Conservation (phyloP, 1,140 invertebrate species). For the Thaumetopoea pityocampa region DNA sequence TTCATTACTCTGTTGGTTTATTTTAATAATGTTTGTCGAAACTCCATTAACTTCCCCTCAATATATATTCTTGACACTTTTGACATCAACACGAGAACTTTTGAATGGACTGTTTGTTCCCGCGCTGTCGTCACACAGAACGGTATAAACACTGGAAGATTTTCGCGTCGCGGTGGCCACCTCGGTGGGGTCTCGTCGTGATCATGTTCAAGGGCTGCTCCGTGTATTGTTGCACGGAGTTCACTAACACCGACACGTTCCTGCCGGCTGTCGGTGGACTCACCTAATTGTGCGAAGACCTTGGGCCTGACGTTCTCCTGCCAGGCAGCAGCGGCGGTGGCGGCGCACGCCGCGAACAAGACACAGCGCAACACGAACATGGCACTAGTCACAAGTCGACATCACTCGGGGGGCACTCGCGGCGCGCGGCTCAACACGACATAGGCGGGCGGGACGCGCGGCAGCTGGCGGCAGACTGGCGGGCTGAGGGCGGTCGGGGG, state of each 20-base stretch:
- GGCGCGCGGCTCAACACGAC: constrained; percentile 29
- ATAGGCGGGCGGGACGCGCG: constrained; percentile 41
- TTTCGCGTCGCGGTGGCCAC: constrained; percentile 12
- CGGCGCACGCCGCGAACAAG: constrained; percentile 58
- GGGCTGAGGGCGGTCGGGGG: constrained; percentile 32
- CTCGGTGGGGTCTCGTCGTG: constrained; percentile 18
- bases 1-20: not conserved
- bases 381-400: constrained; percentile 71
- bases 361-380: constrained; percentile 69
- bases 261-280: constrained; percentile 63
- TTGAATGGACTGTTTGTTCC: constrained; percentile 40
- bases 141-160: constrained; percentile 49
- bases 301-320: constrained; percentile 91
- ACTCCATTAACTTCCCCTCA: constrained; percentile 17
- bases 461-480: constrained; percentile 53
- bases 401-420: constrained; percentile 68
- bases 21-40: constrained; percentile 23
- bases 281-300: constrained; percentile 91
- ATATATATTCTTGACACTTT: constrained; percentile 26
- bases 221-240: constrained; percentile 37
- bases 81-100: constrained; percentile 44
- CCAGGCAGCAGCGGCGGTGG: constrained; percentile 78
- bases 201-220: constrained; percentile 21
- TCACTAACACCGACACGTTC: constrained; percentile 34
- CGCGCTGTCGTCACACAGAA: constrained; percentile 54